A percentile compares a stretch with the other conserved stretches of the same genome.
These are phyloP conservation scores for Lamprotornis superbus DNA, from an alignment of 2,113 vertebrate genomes.

Conservation along the genomic window DNA sequence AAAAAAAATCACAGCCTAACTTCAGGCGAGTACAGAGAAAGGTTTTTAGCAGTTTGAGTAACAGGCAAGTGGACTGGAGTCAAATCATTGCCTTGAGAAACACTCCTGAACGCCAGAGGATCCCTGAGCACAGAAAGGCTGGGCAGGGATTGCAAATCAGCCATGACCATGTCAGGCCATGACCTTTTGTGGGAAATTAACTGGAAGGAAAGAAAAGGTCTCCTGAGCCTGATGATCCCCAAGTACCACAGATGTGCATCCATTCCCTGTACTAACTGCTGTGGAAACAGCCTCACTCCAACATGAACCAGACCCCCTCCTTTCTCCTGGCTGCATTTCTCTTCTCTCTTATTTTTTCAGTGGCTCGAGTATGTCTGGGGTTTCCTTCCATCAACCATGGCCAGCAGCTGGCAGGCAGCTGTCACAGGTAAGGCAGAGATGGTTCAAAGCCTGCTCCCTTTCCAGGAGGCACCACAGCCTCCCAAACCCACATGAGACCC, in stretches of 20 bases:
- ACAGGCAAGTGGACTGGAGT: not conserved
- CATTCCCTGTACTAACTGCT: fast-evolving
- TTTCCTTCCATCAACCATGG: fast-evolving
- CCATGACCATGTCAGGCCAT: not conserved
- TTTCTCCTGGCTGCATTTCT: not conserved
- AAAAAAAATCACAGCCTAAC: not conserved
- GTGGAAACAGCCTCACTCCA: not conserved
- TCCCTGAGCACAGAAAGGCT: not conserved
- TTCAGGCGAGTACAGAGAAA: not conserved
- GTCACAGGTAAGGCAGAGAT: not conserved
- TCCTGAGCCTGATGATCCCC: not conserved
- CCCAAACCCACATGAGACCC: fast-evolving
- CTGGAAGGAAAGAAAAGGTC: not conserved
- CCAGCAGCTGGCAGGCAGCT: not conserved
- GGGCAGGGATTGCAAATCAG: not conserved
- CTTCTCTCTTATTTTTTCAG: not conserved
- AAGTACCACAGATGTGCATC: not conserved
- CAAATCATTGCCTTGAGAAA: not conserved
- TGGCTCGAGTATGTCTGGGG: not conserved
- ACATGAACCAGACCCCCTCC: not conserved
- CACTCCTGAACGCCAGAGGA: not conserved
- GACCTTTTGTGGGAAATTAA: not conserved
- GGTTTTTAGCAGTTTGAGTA: not conserved
- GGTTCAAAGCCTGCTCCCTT: fast-evolving
- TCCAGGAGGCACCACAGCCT: not conserved